A percentile compares a stretch with the other conserved stretches of the same genome.
These are phyloP conservation scores for Benitochromis conjunctus DNA, from an alignment of 2,113 vertebrate genomes.

Conservation along the genomic window DNA sequence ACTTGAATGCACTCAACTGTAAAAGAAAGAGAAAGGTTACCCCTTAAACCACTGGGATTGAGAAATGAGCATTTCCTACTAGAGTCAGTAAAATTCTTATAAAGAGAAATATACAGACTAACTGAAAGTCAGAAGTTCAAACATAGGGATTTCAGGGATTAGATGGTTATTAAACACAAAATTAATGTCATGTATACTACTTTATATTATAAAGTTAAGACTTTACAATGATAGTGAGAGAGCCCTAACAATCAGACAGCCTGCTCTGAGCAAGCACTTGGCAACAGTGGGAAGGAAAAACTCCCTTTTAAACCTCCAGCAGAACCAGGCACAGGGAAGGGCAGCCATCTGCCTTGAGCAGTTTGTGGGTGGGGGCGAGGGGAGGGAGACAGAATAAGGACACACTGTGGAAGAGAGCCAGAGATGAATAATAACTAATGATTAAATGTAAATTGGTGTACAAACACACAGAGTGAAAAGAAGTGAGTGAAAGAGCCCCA, in stretches of 20 bases:
- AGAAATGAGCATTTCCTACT: constrained; percentile 36
- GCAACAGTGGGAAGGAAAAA: background rate
- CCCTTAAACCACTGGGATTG: constrained; percentile 43
- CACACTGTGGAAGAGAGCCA: background rate
- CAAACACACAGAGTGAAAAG: too few relatives aligned
- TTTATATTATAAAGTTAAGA: background rate
- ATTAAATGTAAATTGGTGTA: background rate
- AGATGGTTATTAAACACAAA: background rate
- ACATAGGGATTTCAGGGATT: background rate
- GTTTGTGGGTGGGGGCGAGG: background rate
- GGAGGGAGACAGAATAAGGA: background rate
- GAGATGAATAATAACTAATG: background rate
- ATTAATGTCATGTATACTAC: background rate
- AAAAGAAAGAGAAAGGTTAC: constrained; percentile 35
- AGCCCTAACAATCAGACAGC: background rate
- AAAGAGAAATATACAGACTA: constrained; percentile 15
- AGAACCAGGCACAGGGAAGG: background rate
- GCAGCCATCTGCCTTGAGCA: background rate
- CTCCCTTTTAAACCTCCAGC: background rate
- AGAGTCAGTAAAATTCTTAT: constrained; percentile 23
- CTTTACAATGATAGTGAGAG: background rate
- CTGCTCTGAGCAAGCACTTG: background rate
- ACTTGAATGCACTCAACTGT: background rate
- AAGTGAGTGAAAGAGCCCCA: too few relatives aligned
- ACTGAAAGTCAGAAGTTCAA: constrained; percentile 16